Evolutionary conservation across 2,888 invertebrate genomes (phyloP).

Genomic region (Margaritifera margaritifera): DNA sequence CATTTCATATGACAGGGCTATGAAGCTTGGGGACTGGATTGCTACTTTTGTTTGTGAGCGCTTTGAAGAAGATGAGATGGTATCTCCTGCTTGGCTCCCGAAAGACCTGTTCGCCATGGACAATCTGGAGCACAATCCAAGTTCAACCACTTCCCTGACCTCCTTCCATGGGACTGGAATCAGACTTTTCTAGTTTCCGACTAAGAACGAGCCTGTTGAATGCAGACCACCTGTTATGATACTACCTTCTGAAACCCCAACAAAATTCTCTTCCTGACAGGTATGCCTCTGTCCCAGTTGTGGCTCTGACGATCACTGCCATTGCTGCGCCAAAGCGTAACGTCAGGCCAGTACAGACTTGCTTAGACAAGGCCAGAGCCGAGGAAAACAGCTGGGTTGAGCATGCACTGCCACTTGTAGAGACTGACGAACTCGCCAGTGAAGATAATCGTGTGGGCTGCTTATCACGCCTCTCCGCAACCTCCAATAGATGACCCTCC

Average conservation of each 20-base stretch:
- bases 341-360: no score
- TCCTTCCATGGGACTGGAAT: conserved; percentile 31
- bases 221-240: conserved; percentile 9
- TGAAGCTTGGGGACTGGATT: conserved; percentile 17
- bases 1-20: conserved; percentile 20
- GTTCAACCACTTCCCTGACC: conserved; percentile 12
- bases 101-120: conserved; percentile 16
- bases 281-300: conserved; percentile 10
- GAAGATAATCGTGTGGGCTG: not conserved
- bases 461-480: conserved; percentile 2
- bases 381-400: no score
- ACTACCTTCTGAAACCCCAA: conserved; percentile 7
- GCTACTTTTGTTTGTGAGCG: not conserved
- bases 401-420: no score
- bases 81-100: conserved; percentile 10
- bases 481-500: no score
- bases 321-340: not conserved
- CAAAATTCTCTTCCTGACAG: conserved; percentile 6
- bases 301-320: not conserved
- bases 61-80: conserved; percentile 15
- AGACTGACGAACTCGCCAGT: not conserved
- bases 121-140: conserved; percentile 25
- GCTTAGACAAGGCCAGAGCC: no score
- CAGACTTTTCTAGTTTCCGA: conserved; percentile 14
- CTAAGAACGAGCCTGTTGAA: conserved; percentile 2